Conservation (phyloP, 2,797 vertebrate genomes). For the Rhinophrynus dorsalis region DNA sequence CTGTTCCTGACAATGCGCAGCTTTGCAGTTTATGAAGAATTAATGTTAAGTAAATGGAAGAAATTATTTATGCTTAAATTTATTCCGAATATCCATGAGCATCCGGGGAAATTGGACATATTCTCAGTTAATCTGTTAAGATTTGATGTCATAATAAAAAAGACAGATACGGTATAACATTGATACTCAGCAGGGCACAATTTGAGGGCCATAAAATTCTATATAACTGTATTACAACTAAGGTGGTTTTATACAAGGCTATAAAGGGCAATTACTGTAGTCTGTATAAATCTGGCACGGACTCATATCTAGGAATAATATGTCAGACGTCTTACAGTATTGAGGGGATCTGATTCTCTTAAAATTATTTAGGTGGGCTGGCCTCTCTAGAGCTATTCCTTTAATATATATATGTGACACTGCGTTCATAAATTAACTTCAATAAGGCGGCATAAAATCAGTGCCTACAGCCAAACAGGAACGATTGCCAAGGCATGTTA, state of each 20-base stretch:
- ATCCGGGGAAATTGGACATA: constrained; percentile 3
- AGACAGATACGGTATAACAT: background rate
- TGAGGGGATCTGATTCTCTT: constrained; percentile 23
- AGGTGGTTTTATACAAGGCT: constrained; percentile 33
- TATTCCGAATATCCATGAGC: background rate
- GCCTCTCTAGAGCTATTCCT: constrained; percentile 23
- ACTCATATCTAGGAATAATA: constrained; percentile 28
- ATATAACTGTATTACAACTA: constrained; percentile 29
- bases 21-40: background rate
- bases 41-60: background rate
- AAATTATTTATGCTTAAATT: too few relatives aligned
- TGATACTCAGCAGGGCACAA: constrained; percentile 2
- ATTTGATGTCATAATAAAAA: constrained; percentile 23
- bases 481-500: constrained; percentile 20
- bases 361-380: constrained; percentile 38
- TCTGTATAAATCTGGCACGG: constrained; percentile 19
- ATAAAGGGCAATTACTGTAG: constrained; percentile 25
- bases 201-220: constrained; percentile 14
- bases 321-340: constrained; percentile 14
- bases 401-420: constrained; percentile 44
- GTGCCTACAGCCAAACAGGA: constrained; percentile 38
- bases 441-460: constrained; percentile 41
- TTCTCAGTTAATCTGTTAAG: constrained; percentile 31
- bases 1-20: background rate
- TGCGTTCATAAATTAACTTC: constrained; percentile 39